Conservation (phyloP, 2,797 vertebrate genomes). For the Parotocinclus haroldoi region DNA sequence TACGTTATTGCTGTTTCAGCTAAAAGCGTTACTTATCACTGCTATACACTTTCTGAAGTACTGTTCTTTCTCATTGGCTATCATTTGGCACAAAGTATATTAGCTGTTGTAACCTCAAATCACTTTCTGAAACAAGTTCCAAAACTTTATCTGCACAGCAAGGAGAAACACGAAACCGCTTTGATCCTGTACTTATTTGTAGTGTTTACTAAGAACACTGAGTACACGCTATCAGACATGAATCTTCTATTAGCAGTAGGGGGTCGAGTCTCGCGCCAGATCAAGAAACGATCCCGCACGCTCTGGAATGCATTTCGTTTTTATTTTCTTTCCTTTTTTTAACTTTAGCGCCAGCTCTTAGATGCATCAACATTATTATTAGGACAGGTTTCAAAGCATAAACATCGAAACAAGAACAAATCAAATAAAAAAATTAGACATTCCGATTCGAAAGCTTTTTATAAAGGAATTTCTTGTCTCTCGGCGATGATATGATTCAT, state of each 20-base stretch:
- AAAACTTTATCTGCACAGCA: not conserved
- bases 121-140: not conserved
- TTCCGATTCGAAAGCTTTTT: not conserved
- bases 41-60: slow-evolving; percentile 6
- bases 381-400: not conserved
- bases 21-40: slow-evolving; percentile 6
- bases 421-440: not conserved
- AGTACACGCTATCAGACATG: slow-evolving; percentile 4
- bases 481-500: slow-evolving; percentile 6
- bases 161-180: not conserved
- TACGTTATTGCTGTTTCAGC: slow-evolving; percentile 23
- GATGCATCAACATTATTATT: slow-evolving; percentile 14
- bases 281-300: slow-evolving; percentile 6
- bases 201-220: slow-evolving; percentile 3
- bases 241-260: slow-evolving; percentile 13
- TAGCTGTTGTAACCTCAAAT: not conserved
- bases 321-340: slow-evolving; percentile 16
- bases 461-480: not conserved
- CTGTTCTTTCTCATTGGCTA: not conserved
- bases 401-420: not conserved
- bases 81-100: not conserved
- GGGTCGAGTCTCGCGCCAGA: slow-evolving; percentile 13
- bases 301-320: slow-evolving; percentile 7
- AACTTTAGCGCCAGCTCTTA: not conserved
- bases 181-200: slow-evolving; percentile 22